Base-by-base conservation (phyloP, 2,888 invertebrate species). In the Dynastes grantii region DNA sequence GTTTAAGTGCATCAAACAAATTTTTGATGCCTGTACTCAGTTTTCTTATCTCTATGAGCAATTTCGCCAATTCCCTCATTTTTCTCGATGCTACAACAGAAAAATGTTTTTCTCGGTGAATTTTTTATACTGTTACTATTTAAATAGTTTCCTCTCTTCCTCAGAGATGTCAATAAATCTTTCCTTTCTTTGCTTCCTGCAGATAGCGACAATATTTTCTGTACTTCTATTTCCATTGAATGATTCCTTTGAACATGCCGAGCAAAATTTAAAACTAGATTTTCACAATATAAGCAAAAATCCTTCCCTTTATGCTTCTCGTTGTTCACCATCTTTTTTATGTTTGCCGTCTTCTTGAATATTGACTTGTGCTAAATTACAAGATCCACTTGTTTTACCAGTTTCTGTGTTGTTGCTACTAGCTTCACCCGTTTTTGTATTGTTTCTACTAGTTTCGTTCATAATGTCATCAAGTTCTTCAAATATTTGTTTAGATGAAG, bases 61-160 rank as follows among this genome's bases (percentile, higher is more conserved):
- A 40, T 73, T 78, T 79, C 40, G 79, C 76, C 13, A 78, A 32
- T 51, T 82, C 81, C 32, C 82, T 37, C 82, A 82, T 82, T 78
- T 82, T 82, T 49, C 81, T 29, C 11, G 81, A 80, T 8, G 79
- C 49, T 13, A 82, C 79, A 75, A 81, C 78, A 16, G 82, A 77
- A 78, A 80, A 81, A 79, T 83, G 83, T 58, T 81, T 81, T 77
- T 82, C 81, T 73, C 81, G 55, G 68, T 83, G 81, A 49, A 49
- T 11, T 49, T 22, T 37, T 79, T 80, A 63, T 32, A 27, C 77
- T 53, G 2, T 13, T 73, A 58, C 53, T 76, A 37, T 75, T 65
- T 61, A 83, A 68, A 67, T 61, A 83, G 76, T 83, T 83, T 27
- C 82, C 81, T 77, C 81, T 81, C 68, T 81, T 81, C 75, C 80